phyloP scores from a whole-genome alignment of 35 echinoderm and acorn worm genomes.

The Acanthaster planci region DNA sequence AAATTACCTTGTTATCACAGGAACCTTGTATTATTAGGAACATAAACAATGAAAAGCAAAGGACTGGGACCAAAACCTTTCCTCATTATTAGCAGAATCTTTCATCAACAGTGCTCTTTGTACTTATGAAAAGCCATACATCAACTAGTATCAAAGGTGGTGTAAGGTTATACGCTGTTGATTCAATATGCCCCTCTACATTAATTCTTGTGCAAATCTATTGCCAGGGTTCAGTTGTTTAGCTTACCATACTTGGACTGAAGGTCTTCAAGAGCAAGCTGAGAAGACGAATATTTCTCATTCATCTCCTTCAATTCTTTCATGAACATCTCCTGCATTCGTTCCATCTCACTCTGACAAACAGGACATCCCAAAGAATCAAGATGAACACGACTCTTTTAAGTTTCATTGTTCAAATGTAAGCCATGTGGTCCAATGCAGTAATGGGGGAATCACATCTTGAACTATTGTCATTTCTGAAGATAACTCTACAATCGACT shows the following conservation, averaged over 20 bases:
- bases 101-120: too few species aligned
- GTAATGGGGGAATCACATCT: neutral
- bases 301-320: constrained; percentile 98
- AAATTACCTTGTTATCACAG: too few species aligned
- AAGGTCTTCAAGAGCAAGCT: constrained; percentile 75
- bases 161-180: too few species aligned
- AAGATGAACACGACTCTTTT: neutral
- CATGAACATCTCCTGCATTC: constrained; percentile 89
- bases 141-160: too few species aligned
- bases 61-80: too few species aligned
- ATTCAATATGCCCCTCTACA: too few species aligned
- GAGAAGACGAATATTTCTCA: constrained; percentile 85
- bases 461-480: neutral
- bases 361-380: neutral
- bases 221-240: neutral
- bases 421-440: too few species aligned
- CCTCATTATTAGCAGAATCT: too few species aligned
- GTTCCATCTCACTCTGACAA: constrained; percentile 85
- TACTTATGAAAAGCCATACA: too few species aligned
- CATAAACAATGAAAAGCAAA: too few species aligned
- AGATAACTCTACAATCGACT: neutral
- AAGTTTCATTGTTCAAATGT: neutral
- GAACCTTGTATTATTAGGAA: too few species aligned
- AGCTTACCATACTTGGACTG: constrained; percentile 63
- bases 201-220: neutral